Evolutionary conservation across 2,797 vertebrate species (phyloP).

Genomic region (Enteromius thamalakanensis): DNA sequence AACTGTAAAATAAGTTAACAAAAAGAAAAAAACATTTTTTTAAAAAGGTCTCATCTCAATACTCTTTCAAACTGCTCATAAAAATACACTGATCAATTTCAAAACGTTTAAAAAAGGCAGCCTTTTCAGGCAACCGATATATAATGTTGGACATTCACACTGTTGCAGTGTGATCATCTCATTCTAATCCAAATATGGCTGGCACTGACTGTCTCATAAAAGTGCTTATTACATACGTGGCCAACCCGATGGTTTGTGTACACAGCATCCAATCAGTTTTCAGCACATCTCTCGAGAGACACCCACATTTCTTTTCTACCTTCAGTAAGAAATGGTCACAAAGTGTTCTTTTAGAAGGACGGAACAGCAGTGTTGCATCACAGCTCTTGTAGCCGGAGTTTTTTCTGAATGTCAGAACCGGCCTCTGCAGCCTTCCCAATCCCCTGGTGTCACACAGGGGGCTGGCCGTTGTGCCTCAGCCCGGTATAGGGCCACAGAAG

Average conservation of each 20-base stretch:
- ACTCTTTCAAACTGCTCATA: conserved; percentile 65
- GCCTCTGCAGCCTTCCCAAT: background rate
- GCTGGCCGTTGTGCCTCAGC: conserved; percentile 86
- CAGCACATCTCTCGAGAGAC: conserved; percentile 10
- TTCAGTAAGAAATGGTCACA: background rate
- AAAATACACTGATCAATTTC: conserved; percentile 60
- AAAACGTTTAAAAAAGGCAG: conserved; percentile 62
- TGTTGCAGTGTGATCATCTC: conserved; percentile 8
- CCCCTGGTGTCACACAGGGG: conserved; percentile 78
- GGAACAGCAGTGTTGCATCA: conserved; percentile 24
- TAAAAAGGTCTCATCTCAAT: conserved; percentile 66
- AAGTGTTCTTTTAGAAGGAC: background rate
- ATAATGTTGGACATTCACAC: conserved; percentile 34
- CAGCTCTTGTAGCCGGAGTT: background rate
- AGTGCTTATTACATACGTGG: conserved; percentile 21
- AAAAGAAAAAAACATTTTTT: conserved; percentile 51
- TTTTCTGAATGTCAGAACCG: background rate
- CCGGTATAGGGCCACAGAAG: conserved; percentile 89
- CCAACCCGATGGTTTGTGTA: background rate
- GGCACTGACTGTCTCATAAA: conserved; percentile 2
- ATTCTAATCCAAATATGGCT: conserved; percentile 50
- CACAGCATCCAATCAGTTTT: background rate
- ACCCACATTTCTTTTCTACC: background rate
- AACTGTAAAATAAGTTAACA: conserved; percentile 70
- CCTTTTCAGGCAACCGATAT: conserved; percentile 47